Base-by-base conservation (phyloP, 2,113 vertebrate species). In the Tonatia bakeri region DNA sequence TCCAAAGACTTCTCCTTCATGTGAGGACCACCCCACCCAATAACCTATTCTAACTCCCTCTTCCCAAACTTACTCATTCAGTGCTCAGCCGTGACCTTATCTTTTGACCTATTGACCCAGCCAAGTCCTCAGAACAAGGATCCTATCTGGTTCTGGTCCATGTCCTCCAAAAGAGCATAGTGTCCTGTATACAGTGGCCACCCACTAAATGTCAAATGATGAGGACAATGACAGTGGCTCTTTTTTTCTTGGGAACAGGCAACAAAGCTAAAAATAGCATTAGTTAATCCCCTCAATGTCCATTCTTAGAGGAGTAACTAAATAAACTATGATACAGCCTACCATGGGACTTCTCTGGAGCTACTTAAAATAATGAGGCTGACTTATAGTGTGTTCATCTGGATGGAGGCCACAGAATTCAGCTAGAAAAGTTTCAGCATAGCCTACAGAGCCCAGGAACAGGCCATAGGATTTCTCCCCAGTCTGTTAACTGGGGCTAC, bases 141-240 rank as follows among this genome's bases (percentile, higher is more conserved):
- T 24, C 50, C 4, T 5, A 0, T 20, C 31, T 4, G 0, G 2
- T 12, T 24, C 33, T 40, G 17, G 28, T 20, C 31, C 7, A 0
- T 8, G 52, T 3, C 10, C 22, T 77, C 13, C 61, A 4, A 1
- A 12, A 38, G 38, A 56, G 33, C 52, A 31, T 64, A 26, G 22
- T 16, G 56, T 81, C 69, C n/a, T 14, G 1, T 31, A 15, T 11
- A 10, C 31, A 72, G 36, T 1, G 14, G 69, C 28, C 4, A 13
- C 65, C 4, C 5, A 1, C 33, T 22, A 16, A 36, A 40, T 36
- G 20, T 36, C 76, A n/a, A 3, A 5, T 8, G 45, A 38, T 17
- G 54, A 47, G 33, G 28, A 88, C 19, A 43, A 54, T n/a, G 28
- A 12, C 26, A 13, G 4, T 24, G 33, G 54, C 38, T 93, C 69